Evolutionary conservation across 2,797 vertebrate species (phyloP), one percentile per base, ranked within the genome.

Genomic region (Allobates femoralis): DNA sequence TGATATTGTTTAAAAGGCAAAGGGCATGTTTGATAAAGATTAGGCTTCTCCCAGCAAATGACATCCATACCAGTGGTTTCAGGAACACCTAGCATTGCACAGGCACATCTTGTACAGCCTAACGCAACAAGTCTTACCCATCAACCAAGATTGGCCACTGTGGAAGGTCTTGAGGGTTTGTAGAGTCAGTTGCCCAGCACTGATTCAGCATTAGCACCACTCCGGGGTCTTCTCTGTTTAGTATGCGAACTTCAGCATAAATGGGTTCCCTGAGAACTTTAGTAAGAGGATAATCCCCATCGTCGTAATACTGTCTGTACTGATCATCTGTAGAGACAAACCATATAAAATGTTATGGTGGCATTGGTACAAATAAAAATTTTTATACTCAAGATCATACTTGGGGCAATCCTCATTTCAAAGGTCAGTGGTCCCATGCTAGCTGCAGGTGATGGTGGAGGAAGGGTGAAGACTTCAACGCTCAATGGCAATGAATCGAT

Each of bases 141-240:
- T 92, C 67, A 19, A 92, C 91, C 50, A 94, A 62, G 46, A 94
- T 5, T 34, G 91, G 90, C 94, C 94, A 95, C 81, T 93, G 92
- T 2, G 58, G 87, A 30, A 56, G 37, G 16, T 90, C 71, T 19
- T 87, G 80, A 7, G 90, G 86, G 21, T 80, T 80, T 2, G 14
- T 5, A 4, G 53, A 80, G 16, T 90, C 86, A 0, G 92, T 92
- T 14, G 92, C 91, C 93, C 93, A 94, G 60, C 93, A 95, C 28
- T 92, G 73, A 0, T 90, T 87, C 8, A 95, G 84, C 18, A 80
- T 76, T 15, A 95, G 86, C 73, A 85, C 66, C 15, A 95, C 34
- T 1, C 41, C 2, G 16, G 93, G 90, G 41, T 94, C 93, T 23
- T 86, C 89, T 73, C 89, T 88, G 37, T 90, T 88, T 16, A 88